Base-by-base conservation (phyloP, 2,113 vertebrate genomes). In the Aptenodytes patagonicus region DNA sequence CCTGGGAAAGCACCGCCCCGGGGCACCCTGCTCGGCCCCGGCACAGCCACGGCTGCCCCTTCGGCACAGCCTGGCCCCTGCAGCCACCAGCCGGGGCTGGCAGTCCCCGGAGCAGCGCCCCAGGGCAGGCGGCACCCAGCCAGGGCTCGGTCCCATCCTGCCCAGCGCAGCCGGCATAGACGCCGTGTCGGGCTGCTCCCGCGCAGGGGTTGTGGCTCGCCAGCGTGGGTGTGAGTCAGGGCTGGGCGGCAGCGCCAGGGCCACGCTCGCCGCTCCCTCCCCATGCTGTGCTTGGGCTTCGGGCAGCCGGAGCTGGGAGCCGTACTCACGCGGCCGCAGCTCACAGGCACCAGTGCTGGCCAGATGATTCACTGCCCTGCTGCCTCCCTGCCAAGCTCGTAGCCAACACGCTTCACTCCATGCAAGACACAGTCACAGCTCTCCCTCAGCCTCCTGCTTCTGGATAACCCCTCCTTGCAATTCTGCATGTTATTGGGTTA, bases 401-500 rank as follows among this genome's bases (percentile, higher is more conserved):
- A 16, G 72, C 64, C 72, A 25, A 2, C 73, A 2, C 1, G 3
- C 66, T 49, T 32, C 1, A 1, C 61, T 20, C 77, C 64, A 0
- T 2, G 70, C 46, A 21, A 69, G 75, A 68, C 71, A 57, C 32
- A 18, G 66, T 38, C n/a, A 18, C 54, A 21, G 85, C 78, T 78
- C 72, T 16, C 66, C 13, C 86, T 17, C 40, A 47, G 57, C 71
- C 54, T 66, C 32, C 51, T 40, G n/a, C 75, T n/a, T 5, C 78
- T 25, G 58, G 36, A 40, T 12, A 32, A 36, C 47, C 73, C 70
- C 91, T 73, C 42, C 46, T 14, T 3, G 46, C 34, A 12, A 6
- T 38, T 42, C n/a, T 16, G 20, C 72, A 1, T 3, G 11, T 36
- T 14, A 0, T 1, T 4, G 36, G 7, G 36, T 21, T 10, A 31